phyloP scores from a whole-genome alignment of 2,888 invertebrate genomes.

The Eupithecia subumbrata region DNA sequence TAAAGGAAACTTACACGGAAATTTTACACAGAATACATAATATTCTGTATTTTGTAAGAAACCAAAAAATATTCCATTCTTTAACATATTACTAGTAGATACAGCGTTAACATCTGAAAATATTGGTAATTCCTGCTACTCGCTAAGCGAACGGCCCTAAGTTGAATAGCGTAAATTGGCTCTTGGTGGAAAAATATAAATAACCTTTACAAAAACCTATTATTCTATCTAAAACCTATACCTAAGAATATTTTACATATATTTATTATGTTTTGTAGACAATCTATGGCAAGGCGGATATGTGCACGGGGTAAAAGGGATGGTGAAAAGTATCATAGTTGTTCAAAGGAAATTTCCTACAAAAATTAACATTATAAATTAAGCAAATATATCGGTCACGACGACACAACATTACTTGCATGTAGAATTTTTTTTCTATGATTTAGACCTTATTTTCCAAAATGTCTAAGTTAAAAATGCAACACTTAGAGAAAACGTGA shows the following conservation, averaged over 20 bases:
- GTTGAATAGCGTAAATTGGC: constrained; percentile 5
- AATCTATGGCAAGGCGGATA: constrained; percentile 26
- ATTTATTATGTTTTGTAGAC: constrained; percentile 18
- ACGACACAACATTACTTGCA: not conserved
- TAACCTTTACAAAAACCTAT: constrained; percentile 11
- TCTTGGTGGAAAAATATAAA: constrained; percentile 19
- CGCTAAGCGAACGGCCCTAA: not conserved
- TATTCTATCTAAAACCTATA: constrained; percentile 4
- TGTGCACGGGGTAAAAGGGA: constrained; percentile 13
- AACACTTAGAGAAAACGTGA: not conserved
- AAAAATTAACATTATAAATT: not conserved
- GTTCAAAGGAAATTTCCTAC: not conserved
- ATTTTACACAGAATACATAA: no score
- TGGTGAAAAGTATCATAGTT: not conserved
- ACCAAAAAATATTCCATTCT: no score
- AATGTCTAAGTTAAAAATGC: not conserved
- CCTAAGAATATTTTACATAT: constrained; percentile 13
- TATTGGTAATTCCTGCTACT: not conserved
- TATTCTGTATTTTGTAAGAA: no score
- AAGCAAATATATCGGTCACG: not conserved
- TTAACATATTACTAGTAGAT: not conserved
- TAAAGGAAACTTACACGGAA: no score
- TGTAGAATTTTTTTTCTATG: not conserved
- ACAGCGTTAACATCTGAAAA: not conserved
- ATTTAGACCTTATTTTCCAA: not conserved